These are phyloP conservation scores for Engystomops pustulosus DNA, from an alignment of 2,113 vertebrate genomes.

Conservation along the genomic window DNA sequence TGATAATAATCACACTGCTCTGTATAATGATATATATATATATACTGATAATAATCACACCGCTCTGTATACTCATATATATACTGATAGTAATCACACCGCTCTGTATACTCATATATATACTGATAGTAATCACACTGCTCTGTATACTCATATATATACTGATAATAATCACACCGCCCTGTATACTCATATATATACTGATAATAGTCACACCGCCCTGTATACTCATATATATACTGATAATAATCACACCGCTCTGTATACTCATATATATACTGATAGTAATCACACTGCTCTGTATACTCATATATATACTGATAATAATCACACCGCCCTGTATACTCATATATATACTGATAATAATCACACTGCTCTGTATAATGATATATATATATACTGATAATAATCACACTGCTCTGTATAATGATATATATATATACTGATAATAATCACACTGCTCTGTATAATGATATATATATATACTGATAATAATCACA, in stretches of 20 bases:
- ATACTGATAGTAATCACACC: not conserved
- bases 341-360: not conserved
- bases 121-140: not conserved
- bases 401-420: not conserved
- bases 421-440: not conserved
- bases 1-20: not conserved
- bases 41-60: slow-evolving; percentile 1
- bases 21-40: not conserved
- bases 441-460: not conserved
- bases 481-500: not conserved
- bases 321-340: not conserved
- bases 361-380: slow-evolving; percentile 13
- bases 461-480: not conserved
- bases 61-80: not conserved
- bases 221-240: slow-evolving; percentile 4
- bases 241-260: not conserved
- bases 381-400: slow-evolving; percentile 5
- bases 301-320: not conserved
- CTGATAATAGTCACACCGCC: not conserved
- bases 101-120: not conserved
- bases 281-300: not conserved
- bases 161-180: not conserved
- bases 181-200: not conserved
- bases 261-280: not conserved
- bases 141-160: not conserved